These are phyloP conservation scores for Drosophila melanocephala DNA, from an alignment of 2,888 invertebrate genomes.

Conservation along the genomic window DNA sequence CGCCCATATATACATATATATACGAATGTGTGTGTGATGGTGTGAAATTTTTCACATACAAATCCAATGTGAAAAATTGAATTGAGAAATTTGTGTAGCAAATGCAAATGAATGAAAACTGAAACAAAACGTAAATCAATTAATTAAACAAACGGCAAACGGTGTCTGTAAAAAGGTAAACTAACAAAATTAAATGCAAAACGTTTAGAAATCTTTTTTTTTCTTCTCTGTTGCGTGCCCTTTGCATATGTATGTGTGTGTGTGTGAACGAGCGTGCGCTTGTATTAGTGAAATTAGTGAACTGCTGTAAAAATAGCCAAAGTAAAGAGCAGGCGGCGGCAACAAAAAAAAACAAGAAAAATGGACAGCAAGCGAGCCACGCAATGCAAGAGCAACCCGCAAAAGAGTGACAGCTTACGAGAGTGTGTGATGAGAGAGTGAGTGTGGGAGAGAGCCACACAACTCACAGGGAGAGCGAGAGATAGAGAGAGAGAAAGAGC, in stretches of 20 bases:
- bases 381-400: slow-evolving; percentile 39
- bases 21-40: slow-evolving; percentile 12
- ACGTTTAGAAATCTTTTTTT: slow-evolving; percentile 46
- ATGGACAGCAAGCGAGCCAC: slow-evolving; percentile 52
- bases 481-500: slow-evolving; percentile 16
- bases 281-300: slow-evolving; percentile 61
- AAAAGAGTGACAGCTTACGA: slow-evolving; percentile 35
- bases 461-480: slow-evolving; percentile 7
- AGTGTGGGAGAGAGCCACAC: slow-evolving; percentile 12
- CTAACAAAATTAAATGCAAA: slow-evolving; percentile 26
- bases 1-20: slow-evolving; percentile 27
- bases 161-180: slow-evolving; percentile 47
- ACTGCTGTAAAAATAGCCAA: slow-evolving; percentile 71
- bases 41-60: slow-evolving; percentile 58
- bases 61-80: slow-evolving; percentile 55
- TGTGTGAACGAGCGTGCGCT: slow-evolving; percentile 28
- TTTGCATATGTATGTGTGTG: slow-evolving; percentile 45
- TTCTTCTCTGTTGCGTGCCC: slow-evolving; percentile 56
- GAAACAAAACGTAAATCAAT: slow-evolving; percentile 17
- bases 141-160: slow-evolving; percentile 16
- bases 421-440: slow-evolving; percentile 48
- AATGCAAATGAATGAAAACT: slow-evolving; percentile 55
- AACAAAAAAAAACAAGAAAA: slow-evolving; percentile 35
- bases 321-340: slow-evolving; percentile 47
- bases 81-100: slow-evolving; percentile 36